Percentiles rank a stretch among this genome's conserved stretches.
These are phyloP conservation scores for Pantherophis alleghaniensis DNA, from an alignment of 2,797 vertebrate genomes.

Conservation along the genomic window DNA sequence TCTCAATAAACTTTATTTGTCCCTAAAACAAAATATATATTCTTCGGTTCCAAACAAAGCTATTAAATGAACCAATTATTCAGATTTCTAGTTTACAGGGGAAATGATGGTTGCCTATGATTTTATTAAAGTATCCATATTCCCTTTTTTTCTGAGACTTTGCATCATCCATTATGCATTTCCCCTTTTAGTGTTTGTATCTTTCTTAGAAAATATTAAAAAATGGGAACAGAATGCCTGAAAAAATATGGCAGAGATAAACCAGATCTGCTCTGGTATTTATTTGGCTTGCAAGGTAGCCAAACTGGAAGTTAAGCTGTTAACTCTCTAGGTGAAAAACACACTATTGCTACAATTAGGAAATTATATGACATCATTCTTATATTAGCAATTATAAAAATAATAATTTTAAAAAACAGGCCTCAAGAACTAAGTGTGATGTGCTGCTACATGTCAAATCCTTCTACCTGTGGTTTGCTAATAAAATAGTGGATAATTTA, in stretches of 20 bases:
- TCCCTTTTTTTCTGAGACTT: neutral
- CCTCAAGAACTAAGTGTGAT: neutral
- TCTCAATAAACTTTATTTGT: neutral
- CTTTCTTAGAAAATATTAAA: neutral
- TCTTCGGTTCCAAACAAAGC: neutral
- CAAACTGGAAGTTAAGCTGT: neutral
- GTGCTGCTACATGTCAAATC: neutral
- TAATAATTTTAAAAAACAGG: neutral
- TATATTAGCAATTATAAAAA: neutral
- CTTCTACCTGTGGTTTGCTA: conserved; percentile 17
- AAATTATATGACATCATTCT: neutral
- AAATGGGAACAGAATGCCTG: neutral
- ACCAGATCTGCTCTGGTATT: neutral
- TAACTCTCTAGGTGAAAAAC: neutral
- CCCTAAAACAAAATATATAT: neutral
- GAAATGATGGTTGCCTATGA: neutral
- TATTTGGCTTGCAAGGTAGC: neutral
- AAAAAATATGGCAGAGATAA: neutral
- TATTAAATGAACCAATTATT: neutral
- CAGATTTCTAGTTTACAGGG: neutral
- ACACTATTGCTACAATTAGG: too few relatives aligned
- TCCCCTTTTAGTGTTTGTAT: neutral
- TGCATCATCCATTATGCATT: neutral
- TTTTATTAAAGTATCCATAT: neutral
- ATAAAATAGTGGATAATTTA: neutral